Evolutionary conservation across 2,888 invertebrate genomes (phyloP).

Genomic region (Calephelis perditalis): DNA sequence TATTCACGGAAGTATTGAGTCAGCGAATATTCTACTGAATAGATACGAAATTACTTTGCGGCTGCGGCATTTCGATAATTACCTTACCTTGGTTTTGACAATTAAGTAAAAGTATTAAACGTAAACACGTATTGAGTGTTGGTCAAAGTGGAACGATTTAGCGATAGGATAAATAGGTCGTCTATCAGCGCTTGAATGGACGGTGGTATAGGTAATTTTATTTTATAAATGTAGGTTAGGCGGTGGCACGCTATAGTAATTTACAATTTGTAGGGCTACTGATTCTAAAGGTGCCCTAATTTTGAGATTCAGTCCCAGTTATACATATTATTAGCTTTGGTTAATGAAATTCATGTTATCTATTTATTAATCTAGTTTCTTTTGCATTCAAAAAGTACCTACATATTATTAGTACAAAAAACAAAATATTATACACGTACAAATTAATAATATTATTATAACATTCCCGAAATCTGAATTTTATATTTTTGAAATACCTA

Average conservation of each 20-base stretch:
- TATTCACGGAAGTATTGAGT: slow-evolving; percentile 33
- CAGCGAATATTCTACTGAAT: slow-evolving; percentile 18
- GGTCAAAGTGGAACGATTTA: slow-evolving; percentile 58
- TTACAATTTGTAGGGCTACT: slow-evolving; percentile 6
- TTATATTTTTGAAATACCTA: too few relatives aligned
- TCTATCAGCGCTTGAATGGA: slow-evolving; percentile 55
- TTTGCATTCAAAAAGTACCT: too few relatives aligned
- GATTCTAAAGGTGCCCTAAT: slow-evolving; percentile 4
- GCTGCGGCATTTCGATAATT: slow-evolving; percentile 24
- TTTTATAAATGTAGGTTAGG: slow-evolving; percentile 60
- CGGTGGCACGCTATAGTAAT: slow-evolving; percentile 53
- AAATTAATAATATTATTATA: too few relatives aligned
- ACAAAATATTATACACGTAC: too few relatives aligned
- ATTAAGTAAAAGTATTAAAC: slow-evolving; percentile 9
- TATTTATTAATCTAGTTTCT: too few relatives aligned
- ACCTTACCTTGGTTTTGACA: slow-evolving; percentile 31
- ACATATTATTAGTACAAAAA: too few relatives aligned
- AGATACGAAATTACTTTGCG: not conserved
- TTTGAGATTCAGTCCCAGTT: not conserved
- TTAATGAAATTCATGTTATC: not conserved
- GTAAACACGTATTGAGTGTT: slow-evolving; percentile 6
- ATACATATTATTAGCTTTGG: not conserved
- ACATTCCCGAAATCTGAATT: too few relatives aligned
- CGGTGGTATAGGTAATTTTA: slow-evolving; percentile 52
- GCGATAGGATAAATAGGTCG: slow-evolving; percentile 69